phyloP scores from a whole-genome alignment of 2,113 vertebrate species.

The Onychostoma macrolepis region DNA sequence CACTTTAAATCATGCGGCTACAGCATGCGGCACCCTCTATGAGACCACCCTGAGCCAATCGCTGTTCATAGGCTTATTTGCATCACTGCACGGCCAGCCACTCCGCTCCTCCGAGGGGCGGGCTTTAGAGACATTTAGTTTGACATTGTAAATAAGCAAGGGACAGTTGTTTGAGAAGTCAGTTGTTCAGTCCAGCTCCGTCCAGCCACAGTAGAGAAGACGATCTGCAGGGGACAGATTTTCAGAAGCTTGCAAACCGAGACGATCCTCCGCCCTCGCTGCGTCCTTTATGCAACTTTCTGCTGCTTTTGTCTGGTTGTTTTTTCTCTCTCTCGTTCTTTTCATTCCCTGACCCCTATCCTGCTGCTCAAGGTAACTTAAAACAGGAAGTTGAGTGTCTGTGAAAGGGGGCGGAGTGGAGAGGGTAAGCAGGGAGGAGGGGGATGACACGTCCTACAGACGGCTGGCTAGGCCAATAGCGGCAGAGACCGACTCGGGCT shows the following conservation, averaged over 20 bases:
- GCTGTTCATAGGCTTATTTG: constrained; percentile 48
- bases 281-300: constrained; percentile 68
- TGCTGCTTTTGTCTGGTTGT: constrained; percentile 56
- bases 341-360: constrained; percentile 93
- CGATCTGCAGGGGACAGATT: constrained; percentile 63
- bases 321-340: constrained; percentile 70
- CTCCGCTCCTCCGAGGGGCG: constrained; percentile 67
- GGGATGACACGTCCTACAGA: constrained; percentile 63
- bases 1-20: constrained; percentile 82
- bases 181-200: constrained; percentile 70
- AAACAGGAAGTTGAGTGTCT: constrained; percentile 92
- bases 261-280: constrained; percentile 31
- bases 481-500: constrained; percentile 36
- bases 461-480: constrained; percentile 74
- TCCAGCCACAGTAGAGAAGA: constrained; percentile 62
- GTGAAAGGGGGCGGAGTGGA: constrained; percentile 75
- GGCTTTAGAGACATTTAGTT: constrained; percentile 79
- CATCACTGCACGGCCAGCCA: constrained; percentile 69
- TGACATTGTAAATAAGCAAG: constrained; percentile 87
- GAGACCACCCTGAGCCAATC: constrained; percentile 68
- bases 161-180: constrained; percentile 80
- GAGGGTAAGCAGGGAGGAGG: constrained; percentile 58
- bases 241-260: constrained; percentile 62
- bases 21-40: constrained; percentile 75
- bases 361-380: constrained; percentile 99